Evolutionary conservation across 2,797 vertebrate species (phyloP).

Genomic region (Eulemur rubriventer): DNA sequence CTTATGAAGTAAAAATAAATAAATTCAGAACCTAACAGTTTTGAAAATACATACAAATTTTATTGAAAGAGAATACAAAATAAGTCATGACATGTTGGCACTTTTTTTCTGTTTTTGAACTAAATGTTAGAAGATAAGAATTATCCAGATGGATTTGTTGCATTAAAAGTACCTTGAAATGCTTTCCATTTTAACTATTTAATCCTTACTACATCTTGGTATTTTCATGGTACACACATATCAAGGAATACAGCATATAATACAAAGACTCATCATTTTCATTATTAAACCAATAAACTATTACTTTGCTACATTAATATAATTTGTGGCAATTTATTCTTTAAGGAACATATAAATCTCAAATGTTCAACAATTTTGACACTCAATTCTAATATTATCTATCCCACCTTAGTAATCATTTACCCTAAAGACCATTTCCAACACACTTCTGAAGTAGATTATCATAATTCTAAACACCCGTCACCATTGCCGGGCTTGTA

Average conservation of each 20-base stretch:
- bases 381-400: background rate
- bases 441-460: background rate
- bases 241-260: background rate
- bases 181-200: background rate
- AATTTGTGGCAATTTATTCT: background rate
- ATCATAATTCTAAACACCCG: background rate
- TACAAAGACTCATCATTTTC: background rate
- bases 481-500: background rate
- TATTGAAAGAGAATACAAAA: background rate
- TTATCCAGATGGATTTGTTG: background rate
- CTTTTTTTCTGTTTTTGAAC: background rate
- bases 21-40: background rate
- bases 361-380: background rate
- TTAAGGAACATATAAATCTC: background rate
- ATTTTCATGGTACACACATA: background rate
- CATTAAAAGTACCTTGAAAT: background rate
- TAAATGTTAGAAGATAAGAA: constrained; percentile 39
- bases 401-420: background rate
- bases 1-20: background rate
- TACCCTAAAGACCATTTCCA: background rate
- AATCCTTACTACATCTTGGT: background rate
- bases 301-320: background rate
- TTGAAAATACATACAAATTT: constrained; percentile 13
- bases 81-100: background rate
- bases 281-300: background rate